Evolutionary conservation across 1,140 invertebrate genomes (phyloP).

Genomic region (Platyura marginata): DNA sequence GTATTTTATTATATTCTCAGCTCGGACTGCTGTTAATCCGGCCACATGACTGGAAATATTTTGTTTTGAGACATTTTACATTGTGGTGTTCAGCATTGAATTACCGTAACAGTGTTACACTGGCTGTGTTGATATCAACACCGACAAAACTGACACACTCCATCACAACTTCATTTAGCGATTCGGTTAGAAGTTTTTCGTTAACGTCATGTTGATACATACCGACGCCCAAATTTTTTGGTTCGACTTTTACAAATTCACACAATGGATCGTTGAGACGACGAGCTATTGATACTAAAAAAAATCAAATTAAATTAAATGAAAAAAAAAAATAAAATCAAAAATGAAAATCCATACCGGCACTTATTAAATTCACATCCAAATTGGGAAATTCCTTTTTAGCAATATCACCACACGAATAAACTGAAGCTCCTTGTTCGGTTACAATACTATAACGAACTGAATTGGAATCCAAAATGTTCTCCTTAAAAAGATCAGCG

Average conservation of each 20-base stretch:
- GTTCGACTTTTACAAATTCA: conserved; percentile 83
- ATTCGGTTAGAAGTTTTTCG: conserved; percentile 49
- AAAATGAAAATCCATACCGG: conserved; percentile 27
- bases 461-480: conserved; percentile 31
- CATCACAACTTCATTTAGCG: conserved; percentile 51
- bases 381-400: conserved; percentile 66
- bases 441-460: conserved; percentile 67
- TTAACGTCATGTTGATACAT: conserved; percentile 87
- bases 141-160: conserved; percentile 87
- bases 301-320: no score
- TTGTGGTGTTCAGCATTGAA: no score
- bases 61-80: not conserved
- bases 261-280: conserved; percentile 74
- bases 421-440: conserved; percentile 78
- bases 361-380: conserved; percentile 63
- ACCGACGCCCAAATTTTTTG: conserved; percentile 75
- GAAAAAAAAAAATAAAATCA: no score
- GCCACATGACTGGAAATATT: conserved; percentile 45
- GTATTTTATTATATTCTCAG: conserved; percentile 58
- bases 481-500: conserved; percentile 36
- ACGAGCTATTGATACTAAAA: conserved; percentile 59
- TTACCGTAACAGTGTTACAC: conserved; percentile 56
- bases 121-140: conserved; percentile 74
- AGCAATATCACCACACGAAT: conserved; percentile 69
- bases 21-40: conserved; percentile 52